A percentile compares a stretch with the other conserved stretches of the same genome.
Evolutionary conservation across 2,113 vertebrate species (phyloP).

Genomic region (Dasyornis broadbenti): DNA sequence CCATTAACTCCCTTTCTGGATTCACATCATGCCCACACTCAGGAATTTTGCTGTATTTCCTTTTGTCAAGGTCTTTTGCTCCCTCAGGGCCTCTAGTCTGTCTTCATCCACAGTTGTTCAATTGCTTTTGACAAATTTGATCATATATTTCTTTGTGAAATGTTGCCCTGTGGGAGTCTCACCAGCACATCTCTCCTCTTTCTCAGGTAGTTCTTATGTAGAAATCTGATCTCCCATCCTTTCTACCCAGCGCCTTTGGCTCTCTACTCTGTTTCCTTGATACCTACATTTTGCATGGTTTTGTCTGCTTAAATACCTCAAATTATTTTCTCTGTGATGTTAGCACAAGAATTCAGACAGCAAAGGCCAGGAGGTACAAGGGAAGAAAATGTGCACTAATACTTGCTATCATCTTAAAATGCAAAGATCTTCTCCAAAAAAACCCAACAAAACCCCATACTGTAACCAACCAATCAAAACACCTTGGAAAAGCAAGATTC

Average conservation of each 20-base stretch:
- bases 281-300: not conserved
- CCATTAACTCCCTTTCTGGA: not conserved
- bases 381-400: not conserved
- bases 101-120: not conserved
- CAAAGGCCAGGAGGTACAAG: not conserved
- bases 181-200: not conserved
- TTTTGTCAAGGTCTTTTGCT: not conserved
- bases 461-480: not conserved
- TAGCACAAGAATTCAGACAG: not conserved
- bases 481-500: not conserved
- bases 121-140: not conserved
- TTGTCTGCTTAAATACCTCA: not conserved
- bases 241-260: not conserved
- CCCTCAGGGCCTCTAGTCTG: not conserved
- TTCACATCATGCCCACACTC: not conserved
- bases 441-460: fast-evolving
- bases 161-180: not conserved
- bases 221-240: not conserved
- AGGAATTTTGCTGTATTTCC: not conserved
- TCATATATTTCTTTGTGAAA: not conserved
- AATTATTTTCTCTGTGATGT: not conserved
- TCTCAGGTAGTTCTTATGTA: not conserved
- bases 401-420: not conserved
- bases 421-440: not conserved
- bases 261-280: not conserved